Evolutionary conservation across 2,888 invertebrate genomes (phyloP).

Genomic region (Epinotia demarniana): DNA sequence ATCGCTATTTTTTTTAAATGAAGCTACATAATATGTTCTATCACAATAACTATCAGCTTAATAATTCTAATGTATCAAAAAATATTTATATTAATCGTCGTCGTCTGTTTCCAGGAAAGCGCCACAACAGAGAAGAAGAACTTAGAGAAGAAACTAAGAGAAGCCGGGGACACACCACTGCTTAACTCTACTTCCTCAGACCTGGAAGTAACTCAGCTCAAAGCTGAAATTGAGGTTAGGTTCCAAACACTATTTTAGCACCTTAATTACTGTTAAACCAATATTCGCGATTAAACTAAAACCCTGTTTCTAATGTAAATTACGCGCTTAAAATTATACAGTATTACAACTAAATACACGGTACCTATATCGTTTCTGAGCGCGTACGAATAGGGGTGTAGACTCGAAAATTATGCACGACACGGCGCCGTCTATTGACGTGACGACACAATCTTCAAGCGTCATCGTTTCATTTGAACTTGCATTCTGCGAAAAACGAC

Average conservation of each 20-base stretch:
- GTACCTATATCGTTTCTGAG: not conserved
- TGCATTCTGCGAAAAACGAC: too few species aligned
- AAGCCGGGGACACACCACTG: conserved; percentile 87
- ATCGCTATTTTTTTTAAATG: too few species aligned
- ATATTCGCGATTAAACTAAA: too few species aligned
- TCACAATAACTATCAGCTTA: too few species aligned
- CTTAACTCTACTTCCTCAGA: conserved; percentile 91
- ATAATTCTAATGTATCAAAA: not conserved
- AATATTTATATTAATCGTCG: not conserved
- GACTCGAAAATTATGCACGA: too few species aligned
- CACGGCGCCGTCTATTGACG: too few species aligned
- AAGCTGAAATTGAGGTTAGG: conserved; percentile 92
- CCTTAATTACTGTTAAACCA: not conserved
- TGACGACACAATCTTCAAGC: too few species aligned
- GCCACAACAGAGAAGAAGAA: conserved; percentile 92
- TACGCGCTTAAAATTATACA: too few species aligned
- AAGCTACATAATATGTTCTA: too few species aligned
- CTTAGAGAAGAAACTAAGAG: conserved; percentile 91
- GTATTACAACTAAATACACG: not conserved
- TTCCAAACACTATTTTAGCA: not conserved
- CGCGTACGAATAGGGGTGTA: too few species aligned
- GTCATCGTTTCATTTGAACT: too few species aligned
- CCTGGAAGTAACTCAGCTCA: conserved; percentile 91
- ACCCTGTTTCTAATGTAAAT: too few species aligned
- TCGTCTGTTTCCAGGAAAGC: conserved; percentile 85